A percentile compares a stretch with the other conserved stretches of the same genome.
These are phyloP conservation scores for Orchestia grillus DNA, from an alignment of 1,140 invertebrate species.

Conservation along the genomic window DNA sequence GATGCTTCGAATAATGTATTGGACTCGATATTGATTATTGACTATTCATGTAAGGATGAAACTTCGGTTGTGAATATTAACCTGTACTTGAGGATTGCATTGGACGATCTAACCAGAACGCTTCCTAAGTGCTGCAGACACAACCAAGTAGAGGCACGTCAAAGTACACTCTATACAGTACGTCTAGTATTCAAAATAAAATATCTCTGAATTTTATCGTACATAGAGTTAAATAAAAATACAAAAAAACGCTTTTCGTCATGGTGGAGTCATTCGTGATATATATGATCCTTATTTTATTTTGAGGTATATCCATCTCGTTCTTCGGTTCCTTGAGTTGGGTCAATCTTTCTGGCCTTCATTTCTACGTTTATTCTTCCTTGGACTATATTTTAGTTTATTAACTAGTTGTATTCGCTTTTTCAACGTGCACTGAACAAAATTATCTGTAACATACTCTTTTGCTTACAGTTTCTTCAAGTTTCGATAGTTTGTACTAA, in stretches of 20 bases:
- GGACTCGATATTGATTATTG: background rate
- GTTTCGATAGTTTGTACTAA: background rate
- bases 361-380: background rate
- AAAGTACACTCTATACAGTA: background rate
- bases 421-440: background rate
- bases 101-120: background rate
- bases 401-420: background rate
- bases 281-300: background rate
- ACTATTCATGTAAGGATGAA: background rate
- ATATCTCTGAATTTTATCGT: background rate
- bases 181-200: background rate
- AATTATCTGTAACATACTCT: constrained; percentile 5
- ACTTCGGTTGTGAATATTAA: constrained; percentile 1
- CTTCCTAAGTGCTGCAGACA: background rate
- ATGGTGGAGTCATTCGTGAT: background rate
- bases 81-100: background rate
- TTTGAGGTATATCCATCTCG: background rate
- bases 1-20: constrained; percentile 26
- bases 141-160: background rate
- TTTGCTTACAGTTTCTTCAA: background rate
- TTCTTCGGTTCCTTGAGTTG: background rate
- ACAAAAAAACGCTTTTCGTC: background rate
- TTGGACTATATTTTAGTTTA: background rate
- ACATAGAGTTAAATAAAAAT: background rate
- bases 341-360: constrained; percentile 3